A percentile compares a stretch with the other conserved stretches of the same genome.
Conservation (phyloP, 2,888 invertebrate genomes). For the Microctonus aethiopoides region DNA sequence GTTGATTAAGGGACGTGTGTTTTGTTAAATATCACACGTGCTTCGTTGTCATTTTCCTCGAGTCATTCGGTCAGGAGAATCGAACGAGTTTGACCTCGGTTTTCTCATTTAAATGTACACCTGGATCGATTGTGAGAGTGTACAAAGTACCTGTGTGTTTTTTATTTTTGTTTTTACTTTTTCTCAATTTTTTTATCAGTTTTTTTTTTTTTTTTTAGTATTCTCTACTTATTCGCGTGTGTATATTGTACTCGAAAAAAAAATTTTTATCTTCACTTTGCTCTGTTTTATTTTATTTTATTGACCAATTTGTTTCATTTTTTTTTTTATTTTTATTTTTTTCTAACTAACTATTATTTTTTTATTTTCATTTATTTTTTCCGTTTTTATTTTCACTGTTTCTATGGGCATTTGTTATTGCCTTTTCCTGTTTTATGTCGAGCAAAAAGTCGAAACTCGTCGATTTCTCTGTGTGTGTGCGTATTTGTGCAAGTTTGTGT, state of each 20-base stretch:
- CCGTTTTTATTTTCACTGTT: too few species aligned
- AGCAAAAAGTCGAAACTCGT: too few species aligned
- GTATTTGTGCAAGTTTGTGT: neutral
- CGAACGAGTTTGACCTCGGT: slow-evolving; percentile 34
- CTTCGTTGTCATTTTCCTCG: slow-evolving; percentile 28
- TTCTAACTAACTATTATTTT: too few species aligned
- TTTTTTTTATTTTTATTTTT: neutral
- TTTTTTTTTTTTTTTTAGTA: too few species aligned
- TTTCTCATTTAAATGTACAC: slow-evolving; percentile 21
- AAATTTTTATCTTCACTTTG: neutral
- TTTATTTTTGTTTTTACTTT: neutral
- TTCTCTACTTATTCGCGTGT: too few species aligned
- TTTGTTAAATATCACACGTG: slow-evolving; percentile 24
- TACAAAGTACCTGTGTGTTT: neutral
- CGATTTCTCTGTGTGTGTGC: neutral
- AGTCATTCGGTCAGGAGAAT: slow-evolving; percentile 35
- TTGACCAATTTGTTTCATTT: neutral
- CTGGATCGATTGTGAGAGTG: slow-evolving; percentile 28
- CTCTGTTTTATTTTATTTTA: neutral
- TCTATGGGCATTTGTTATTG: too few species aligned
- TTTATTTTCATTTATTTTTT: too few species aligned
- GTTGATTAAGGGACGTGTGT: slow-evolving; percentile 23
- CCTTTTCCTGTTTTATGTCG: too few species aligned
- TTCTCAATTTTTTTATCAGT: neutral
- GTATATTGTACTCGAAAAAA: neutral